phyloP scores from a whole-genome alignment of 2,888 invertebrate species.

The Lycophotia porphyrea region DNA sequence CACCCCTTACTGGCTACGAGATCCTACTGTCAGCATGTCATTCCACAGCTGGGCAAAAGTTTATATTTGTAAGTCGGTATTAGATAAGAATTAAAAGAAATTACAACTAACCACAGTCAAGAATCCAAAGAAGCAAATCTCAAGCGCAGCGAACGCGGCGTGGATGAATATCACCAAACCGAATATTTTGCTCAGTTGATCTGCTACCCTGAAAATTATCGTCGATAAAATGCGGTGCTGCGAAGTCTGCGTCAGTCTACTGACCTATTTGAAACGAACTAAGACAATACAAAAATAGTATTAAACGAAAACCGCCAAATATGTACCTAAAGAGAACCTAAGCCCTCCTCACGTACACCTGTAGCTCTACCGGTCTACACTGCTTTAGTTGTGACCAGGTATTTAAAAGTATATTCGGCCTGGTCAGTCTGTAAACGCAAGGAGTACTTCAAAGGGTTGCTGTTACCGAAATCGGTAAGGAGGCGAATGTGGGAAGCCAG shows the following conservation, averaged over 20 bases:
- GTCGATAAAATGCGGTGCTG: background rate
- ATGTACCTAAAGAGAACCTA: too few species aligned
- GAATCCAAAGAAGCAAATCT: constrained; percentile 69
- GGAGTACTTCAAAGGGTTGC: too few species aligned
- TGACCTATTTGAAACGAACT: background rate
- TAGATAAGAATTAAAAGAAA: background rate
- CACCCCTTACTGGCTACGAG: background rate
- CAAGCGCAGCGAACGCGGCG: constrained; percentile 57
- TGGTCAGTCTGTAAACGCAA: too few species aligned
- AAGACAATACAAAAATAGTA: background rate
- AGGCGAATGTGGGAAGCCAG: background rate
- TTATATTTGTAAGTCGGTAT: too few species aligned
- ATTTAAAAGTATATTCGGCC: too few species aligned
- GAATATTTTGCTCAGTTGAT: constrained; percentile 59
- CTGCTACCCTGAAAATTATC: constrained; percentile 59
- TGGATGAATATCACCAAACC: constrained; percentile 66
- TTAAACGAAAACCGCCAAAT: too few species aligned
- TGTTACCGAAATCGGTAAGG: too few species aligned
- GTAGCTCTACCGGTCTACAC: too few species aligned
- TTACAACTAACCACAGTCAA: constrained; percentile 61
- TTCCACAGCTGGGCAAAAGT: background rate
- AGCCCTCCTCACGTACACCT: too few species aligned
- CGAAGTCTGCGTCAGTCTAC: background rate
- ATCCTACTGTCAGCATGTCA: background rate
- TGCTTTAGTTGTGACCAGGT: too few species aligned